A percentile compares a stretch with the other conserved stretches of the same genome.
These are phyloP conservation scores for Apis mellifera DNA, from an alignment of 1,140 invertebrate genomes.

Conservation along the genomic window Amel_HAv3.1 CM009940.2:8490001-8490500, in stretches of 20 bases:
- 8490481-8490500: background rate
- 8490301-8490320: slow-evolving; percentile 11
- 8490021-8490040: too few species aligned
- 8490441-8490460: slow-evolving; percentile 13
- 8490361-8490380: slow-evolving; percentile 2
- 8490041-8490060: background rate
- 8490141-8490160: background rate
- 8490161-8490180: background rate
- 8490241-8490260: too few species aligned
- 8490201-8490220: slow-evolving; percentile 2
- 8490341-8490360: background rate
- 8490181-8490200: background rate
- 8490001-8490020: too few species aligned
- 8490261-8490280: background rate
- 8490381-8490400: slow-evolving; percentile 9
- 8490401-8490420: slow-evolving; percentile 12
- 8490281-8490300: too few species aligned
- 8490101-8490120: slow-evolving; percentile 11
- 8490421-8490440: slow-evolving; percentile 24
- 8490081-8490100: background rate
- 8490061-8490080: too few species aligned
- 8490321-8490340: slow-evolving; percentile 33
- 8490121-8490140: background rate
- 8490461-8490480: background rate
- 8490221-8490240: slow-evolving; percentile 1